Evolutionary conservation across 2,888 invertebrate species (phyloP).

Genomic region (Agonopterix arenella): DNA sequence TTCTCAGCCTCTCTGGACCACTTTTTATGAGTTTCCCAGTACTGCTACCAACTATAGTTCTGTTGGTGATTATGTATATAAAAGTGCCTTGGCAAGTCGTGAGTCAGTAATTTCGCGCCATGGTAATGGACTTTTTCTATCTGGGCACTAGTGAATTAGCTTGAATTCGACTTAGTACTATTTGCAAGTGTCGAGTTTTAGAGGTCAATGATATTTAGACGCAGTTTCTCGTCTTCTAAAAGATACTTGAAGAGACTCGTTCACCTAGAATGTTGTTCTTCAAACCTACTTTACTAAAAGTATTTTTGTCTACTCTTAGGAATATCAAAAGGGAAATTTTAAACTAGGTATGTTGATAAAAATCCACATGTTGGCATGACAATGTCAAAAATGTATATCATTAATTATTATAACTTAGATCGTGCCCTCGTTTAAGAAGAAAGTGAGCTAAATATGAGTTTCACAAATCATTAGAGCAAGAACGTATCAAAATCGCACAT

Average conservation of each 20-base stretch:
- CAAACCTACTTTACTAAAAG: conserved; percentile 36
- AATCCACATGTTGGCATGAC: neutral
- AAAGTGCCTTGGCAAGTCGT: conserved; percentile 25
- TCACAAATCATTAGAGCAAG: conserved; percentile 29
- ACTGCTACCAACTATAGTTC: conserved; percentile 30
- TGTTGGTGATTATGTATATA: conserved; percentile 31
- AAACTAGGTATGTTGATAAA: neutral
- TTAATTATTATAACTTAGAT: too few species aligned
- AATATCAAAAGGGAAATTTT: too few species aligned
- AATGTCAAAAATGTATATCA: too few species aligned
- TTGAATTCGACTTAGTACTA: conserved; percentile 1
- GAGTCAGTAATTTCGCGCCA: conserved; percentile 26
- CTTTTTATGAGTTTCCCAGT: conserved; percentile 41
- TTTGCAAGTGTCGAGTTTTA: conserved; percentile 19
- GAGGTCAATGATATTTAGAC: conserved; percentile 45
- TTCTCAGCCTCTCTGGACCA: conserved; percentile 29
- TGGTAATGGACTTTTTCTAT: conserved; percentile 12
- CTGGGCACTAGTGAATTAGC: conserved; percentile 6
- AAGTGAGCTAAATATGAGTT: conserved; percentile 29
- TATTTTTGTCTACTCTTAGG: too few species aligned
- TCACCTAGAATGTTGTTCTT: conserved; percentile 43
- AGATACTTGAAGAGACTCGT: conserved; percentile 28
- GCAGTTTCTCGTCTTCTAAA: conserved; percentile 33
- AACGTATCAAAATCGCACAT: conserved; percentile 23
- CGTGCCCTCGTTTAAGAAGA: conserved; percentile 28